These are phyloP conservation scores for Sebastes flavidus DNA, from an alignment of 2,797 vertebrate genomes.

Conservation along the genomic window DNA sequence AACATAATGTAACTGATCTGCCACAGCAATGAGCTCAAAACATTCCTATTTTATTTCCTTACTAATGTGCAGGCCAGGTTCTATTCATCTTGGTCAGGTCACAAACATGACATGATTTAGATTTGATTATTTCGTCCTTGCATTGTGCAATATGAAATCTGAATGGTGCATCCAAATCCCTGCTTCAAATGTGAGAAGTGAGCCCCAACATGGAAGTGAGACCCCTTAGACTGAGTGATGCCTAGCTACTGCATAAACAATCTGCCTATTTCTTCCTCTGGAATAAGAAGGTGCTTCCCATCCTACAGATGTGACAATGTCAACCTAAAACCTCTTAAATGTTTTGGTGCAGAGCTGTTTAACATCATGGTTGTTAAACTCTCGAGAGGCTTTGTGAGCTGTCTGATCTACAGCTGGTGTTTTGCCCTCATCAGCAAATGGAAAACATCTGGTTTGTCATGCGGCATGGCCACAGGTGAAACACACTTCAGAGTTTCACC, in stretches of 20 bases:
- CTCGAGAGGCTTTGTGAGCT: not conserved
- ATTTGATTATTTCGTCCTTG: not conserved
- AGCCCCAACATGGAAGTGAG: not conserved
- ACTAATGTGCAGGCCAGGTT: not conserved
- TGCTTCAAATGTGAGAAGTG: not conserved
- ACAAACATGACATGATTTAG: not conserved
- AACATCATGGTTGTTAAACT: not conserved
- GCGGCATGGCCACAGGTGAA: constrained; percentile 9
- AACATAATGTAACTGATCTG: not conserved
- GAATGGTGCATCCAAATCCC: not conserved
- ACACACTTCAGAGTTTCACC: not conserved
- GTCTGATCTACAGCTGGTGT: constrained; percentile 15
- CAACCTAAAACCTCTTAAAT: not conserved
- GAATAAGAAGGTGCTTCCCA: not conserved
- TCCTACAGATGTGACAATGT: not conserved
- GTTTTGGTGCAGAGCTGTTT: constrained; percentile 4
- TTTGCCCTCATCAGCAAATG: not conserved
- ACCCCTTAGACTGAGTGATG: not conserved
- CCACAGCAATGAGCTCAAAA: not conserved
- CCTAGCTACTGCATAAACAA: not conserved
- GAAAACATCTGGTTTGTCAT: constrained; percentile 11
- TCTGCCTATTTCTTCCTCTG: not conserved
- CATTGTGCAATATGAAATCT: not conserved
- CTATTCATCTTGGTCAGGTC: not conserved
- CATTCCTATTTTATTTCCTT: not conserved